Evolutionary conservation across 2,113 vertebrate species (phyloP), one percentile per base, ranked within the genome.

Genomic region (Lipophrys pholis): DNA sequence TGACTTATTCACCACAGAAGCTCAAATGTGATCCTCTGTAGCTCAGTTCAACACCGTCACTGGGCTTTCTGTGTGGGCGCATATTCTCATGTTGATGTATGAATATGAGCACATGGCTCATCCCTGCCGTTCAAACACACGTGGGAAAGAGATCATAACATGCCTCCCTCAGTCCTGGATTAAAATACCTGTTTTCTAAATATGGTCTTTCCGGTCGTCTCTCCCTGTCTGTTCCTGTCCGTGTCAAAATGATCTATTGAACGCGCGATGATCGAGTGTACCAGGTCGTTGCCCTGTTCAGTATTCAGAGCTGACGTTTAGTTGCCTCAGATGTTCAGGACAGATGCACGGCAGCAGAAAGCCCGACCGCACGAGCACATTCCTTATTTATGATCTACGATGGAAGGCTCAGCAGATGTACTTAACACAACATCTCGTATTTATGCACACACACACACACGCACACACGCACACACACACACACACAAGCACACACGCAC

Each of bases 331-430:
- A 40, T 49, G 48, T 39, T 48, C 5, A 8, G 30, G 59, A 16
- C 59, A 77, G 72, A 70, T 84, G 73, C 79, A 77, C 60, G 21
- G 73, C 58, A 81, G 76, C 76, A 70, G 30, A 54, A 61, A 70
- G 38, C 53, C 21, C 41, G 15, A 48, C 60, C 67, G 66, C 42
- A 42, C 38, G 46, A 30, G 9, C 14, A 35, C 70, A 84, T 87
- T 76, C 62, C 77, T 83, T 84, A 87, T 89, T 90, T 76, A 86
- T 85, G 56, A 75, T 75, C 53, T 40, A 62, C 15, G 11, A 60
- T 76, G 49, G 67, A 67, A 79, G 73, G 52, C 64, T 71, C 49
- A 42, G 59, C n/a, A 56, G 21, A 46, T 53, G 67, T 69, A 55
- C 61, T 60, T 64, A 73, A 81, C 70, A 55, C 38, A 55, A 6